Percentiles rank a stretch among this genome's conserved stretches.
These are phyloP conservation scores for chimpanzee (Pan troglodytes) DNA, from an alignment of 2,113 vertebrate genomes.

Conservation along the genomic window DNA sequence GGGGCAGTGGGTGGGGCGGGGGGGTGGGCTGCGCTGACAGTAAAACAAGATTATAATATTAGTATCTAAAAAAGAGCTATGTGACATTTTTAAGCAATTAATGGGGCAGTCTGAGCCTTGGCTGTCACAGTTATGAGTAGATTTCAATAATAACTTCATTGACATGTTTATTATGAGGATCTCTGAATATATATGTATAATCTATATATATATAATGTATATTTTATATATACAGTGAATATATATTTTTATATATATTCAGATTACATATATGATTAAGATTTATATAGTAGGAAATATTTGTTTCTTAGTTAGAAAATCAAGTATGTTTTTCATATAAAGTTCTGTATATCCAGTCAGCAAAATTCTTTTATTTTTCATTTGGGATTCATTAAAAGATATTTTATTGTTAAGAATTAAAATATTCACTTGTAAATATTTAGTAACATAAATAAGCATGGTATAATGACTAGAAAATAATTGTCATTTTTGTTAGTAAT, in stretches of 20 bases:
- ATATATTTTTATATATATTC: not conserved
- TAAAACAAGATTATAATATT: not conserved
- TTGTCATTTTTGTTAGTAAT: not conserved
- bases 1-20: accelerated
- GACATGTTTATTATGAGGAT: not conserved
- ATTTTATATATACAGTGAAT: not conserved
- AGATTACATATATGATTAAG: not conserved
- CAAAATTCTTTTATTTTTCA: slow-evolving; percentile 16
- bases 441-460: not conserved
- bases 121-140: not conserved
- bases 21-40: no score
- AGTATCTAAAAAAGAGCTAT: not conserved
- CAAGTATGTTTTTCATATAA: not conserved
- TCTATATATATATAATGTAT: not conserved
- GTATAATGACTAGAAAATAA: not conserved
- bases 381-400: not conserved
- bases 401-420: not conserved
- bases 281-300: not conserved
- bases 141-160: not conserved
- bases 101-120: not conserved
- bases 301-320: not conserved
- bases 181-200: not conserved
- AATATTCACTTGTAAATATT: not conserved
- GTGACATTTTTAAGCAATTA: not conserved
- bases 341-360: not conserved